phyloP scores from a whole-genome alignment of 2,797 vertebrate genomes.

The Anomalospiza imberbis region DNA sequence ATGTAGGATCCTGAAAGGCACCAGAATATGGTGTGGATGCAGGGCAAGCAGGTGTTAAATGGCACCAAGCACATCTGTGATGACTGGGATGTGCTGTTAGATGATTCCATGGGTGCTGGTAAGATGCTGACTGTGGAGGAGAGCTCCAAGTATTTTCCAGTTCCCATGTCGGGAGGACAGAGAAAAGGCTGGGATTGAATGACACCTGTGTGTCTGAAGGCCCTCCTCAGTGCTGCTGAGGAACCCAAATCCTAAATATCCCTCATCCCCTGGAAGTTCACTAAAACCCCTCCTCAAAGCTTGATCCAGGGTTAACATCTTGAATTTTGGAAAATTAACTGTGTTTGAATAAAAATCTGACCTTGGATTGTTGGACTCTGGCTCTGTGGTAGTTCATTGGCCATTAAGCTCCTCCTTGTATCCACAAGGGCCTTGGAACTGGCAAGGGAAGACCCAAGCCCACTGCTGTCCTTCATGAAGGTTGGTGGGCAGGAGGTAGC shows the following conservation, averaged over 20 bases:
- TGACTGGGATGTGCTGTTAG: background rate
- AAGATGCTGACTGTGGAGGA: background rate
- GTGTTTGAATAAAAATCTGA: background rate
- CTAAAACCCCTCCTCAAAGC: background rate
- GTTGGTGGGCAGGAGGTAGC: background rate
- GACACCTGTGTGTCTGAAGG: background rate
- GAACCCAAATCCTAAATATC: background rate
- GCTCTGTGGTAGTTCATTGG: background rate
- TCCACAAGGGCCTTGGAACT: background rate
- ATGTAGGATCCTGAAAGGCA: background rate
- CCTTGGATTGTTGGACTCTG: background rate
- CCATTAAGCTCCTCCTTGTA: background rate
- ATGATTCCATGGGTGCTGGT: background rate
- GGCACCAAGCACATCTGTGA: rapidly evolving
- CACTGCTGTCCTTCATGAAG: background rate
- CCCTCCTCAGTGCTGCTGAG: background rate
- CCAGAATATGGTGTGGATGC: rapidly evolving
- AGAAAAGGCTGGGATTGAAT: rapidly evolving
- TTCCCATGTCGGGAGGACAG: background rate
- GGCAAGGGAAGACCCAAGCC: background rate
- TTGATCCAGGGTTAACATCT: background rate
- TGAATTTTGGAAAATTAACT: background rate
- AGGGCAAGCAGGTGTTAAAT: background rate
- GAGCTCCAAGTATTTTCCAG: background rate
- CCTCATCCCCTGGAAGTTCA: background rate